A percentile compares a stretch with the other conserved stretches of the same genome.
Evolutionary conservation across 2,888 invertebrate species (phyloP).

Genomic region (Celastrina argiolus): DNA sequence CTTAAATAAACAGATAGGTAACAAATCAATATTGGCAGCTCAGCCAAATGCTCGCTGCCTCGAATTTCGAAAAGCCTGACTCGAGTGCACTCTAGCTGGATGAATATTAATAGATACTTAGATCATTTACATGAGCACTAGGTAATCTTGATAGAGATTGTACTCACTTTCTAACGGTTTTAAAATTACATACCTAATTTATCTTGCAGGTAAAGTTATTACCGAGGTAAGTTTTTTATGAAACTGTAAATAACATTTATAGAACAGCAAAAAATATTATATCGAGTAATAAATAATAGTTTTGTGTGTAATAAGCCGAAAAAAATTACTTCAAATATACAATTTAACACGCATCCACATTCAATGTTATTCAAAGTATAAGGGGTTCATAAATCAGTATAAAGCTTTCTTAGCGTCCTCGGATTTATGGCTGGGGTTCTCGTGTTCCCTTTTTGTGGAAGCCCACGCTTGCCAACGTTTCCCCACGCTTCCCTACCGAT

Average conservation of each 20-base stretch:
- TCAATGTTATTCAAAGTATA: constrained; percentile 24
- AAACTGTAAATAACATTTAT: background rate
- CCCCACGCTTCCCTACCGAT: constrained; percentile 39
- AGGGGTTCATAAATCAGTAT: constrained; percentile 61
- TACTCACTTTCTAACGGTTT: background rate
- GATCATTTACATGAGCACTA: constrained; percentile 8
- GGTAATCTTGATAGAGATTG: background rate
- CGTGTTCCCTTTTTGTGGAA: constrained; percentile 40
- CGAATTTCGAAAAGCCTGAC: background rate
- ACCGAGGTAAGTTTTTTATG: background rate
- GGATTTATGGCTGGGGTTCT: constrained; percentile 58
- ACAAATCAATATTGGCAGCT: constrained; percentile 1
- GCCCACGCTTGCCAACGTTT: constrained; percentile 39
- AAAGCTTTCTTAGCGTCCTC: constrained; percentile 60
- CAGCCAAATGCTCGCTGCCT: background rate
- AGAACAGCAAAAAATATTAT: constrained; percentile 7
- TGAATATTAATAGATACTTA: constrained; percentile 1
- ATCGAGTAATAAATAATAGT: background rate
- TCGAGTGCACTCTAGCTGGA: background rate
- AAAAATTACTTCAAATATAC: background rate
- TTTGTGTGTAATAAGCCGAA: background rate
- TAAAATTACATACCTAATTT: background rate
- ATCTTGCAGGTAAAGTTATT: background rate
- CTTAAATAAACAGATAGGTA: too few species aligned
- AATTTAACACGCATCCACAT: constrained; percentile 18